Evolutionary conservation across 2,888 invertebrate genomes (phyloP).

Genomic region (Octodonta nipae): DNA sequence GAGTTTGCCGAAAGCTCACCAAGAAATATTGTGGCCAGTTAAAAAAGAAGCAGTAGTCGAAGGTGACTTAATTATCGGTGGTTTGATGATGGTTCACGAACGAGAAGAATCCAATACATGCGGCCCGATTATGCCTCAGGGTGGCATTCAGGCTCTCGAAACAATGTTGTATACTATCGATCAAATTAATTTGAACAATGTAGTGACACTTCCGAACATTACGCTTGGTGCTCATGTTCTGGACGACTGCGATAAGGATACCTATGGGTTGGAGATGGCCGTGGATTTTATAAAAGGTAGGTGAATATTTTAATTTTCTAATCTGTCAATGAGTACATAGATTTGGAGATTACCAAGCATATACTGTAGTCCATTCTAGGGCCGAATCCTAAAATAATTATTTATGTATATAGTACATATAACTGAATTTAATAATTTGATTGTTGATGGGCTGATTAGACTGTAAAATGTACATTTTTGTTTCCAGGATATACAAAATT

Average conservation of each 20-base stretch:
- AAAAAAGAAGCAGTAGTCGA: slow-evolving; percentile 76
- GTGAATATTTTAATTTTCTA: no score
- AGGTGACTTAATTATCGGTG: slow-evolving; percentile 78
- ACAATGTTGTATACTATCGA: slow-evolving; percentile 86
- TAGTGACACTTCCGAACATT: slow-evolving; percentile 62
- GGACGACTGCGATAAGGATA: slow-evolving; percentile 92
- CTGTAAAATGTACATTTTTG: no score
- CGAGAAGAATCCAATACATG: slow-evolving; percentile 76
- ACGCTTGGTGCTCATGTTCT: slow-evolving; percentile 76
- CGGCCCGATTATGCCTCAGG: slow-evolving; percentile 89
- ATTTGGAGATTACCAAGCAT: no score
- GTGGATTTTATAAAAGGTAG: slow-evolving; percentile 93
- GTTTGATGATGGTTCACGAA: slow-evolving; percentile 91
- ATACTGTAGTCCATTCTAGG: no score
- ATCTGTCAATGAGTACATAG: no score
- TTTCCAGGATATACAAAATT: no score
- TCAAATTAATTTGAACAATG: slow-evolving; percentile 50
- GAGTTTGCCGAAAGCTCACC: no score
- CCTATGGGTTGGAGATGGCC: slow-evolving; percentile 88
- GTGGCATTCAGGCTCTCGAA: slow-evolving; percentile 76
- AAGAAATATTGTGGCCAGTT: slow-evolving; percentile 80
- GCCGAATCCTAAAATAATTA: no score
- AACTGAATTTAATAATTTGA: no score
- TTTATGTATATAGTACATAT: no score
- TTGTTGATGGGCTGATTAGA: no score